phyloP scores from a whole-genome alignment of 2,888 invertebrate genomes.

The Lottia gigantea region DNA sequence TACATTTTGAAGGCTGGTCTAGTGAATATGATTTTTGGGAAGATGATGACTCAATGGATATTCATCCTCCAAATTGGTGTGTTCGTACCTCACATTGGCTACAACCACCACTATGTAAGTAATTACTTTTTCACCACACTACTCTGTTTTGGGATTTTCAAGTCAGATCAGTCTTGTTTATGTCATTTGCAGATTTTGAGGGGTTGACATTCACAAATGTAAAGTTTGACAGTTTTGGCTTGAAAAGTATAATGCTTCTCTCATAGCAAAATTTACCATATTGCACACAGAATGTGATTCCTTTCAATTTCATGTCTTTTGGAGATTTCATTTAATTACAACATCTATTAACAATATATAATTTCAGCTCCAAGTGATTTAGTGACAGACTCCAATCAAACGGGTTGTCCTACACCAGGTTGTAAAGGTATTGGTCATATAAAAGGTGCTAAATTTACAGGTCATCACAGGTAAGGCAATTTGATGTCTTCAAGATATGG shows the following conservation, averaged over 20 bases:
- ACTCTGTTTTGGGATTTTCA: too few species aligned
- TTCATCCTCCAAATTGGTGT: conserved; percentile 94
- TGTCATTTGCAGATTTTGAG: too few species aligned
- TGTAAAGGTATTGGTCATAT: conserved; percentile 92
- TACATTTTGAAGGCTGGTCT: conserved; percentile 92
- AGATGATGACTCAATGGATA: conserved; percentile 89
- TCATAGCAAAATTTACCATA: too few species aligned
- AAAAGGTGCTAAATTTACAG: conserved; percentile 80
- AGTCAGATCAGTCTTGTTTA: too few species aligned
- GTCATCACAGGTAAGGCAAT: conserved; percentile 62
- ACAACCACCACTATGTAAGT: conserved; percentile 80
- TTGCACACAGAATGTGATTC: background rate
- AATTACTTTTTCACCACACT: too few species aligned
- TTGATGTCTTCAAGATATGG: too few species aligned
- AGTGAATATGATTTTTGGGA: conserved; percentile 86
- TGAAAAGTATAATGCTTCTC: too few species aligned
- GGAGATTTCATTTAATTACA: too few species aligned
- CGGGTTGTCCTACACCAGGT: conserved; percentile 82
- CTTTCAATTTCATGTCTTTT: background rate
- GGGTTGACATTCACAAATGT: too few species aligned
- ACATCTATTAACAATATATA: too few species aligned
- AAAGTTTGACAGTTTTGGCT: too few species aligned
- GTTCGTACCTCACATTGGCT: conserved; percentile 86
- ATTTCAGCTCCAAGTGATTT: conserved; percentile 76
- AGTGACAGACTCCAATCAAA: conserved; percentile 70